These are phyloP conservation scores for Sebastes itinus DNA, from an alignment of 2,797 vertebrate species.

Conservation along the genomic window DNA sequence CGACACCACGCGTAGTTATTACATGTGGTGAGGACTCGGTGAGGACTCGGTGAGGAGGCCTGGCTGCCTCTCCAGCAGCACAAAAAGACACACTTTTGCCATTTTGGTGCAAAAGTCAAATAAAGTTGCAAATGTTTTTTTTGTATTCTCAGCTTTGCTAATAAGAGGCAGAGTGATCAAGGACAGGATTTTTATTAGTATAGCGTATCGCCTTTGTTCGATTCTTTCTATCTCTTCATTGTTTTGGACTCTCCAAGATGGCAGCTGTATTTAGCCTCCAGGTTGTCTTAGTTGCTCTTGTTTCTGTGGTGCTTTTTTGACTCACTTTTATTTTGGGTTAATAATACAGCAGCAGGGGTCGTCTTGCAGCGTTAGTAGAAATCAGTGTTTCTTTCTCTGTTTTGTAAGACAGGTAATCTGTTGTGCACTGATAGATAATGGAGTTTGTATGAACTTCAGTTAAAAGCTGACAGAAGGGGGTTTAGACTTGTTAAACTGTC, in stretches of 20 bases:
- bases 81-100: slow-evolving; percentile 93
- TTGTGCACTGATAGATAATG: slow-evolving; percentile 82
- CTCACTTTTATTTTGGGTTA: slow-evolving; percentile 74
- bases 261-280: slow-evolving; percentile 89
- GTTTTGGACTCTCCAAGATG: slow-evolving; percentile 74
- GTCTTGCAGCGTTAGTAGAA: slow-evolving; percentile 78
- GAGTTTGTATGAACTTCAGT: slow-evolving; percentile 81
- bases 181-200: slow-evolving; percentile 92
- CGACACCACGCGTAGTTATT: slow-evolving; percentile 98
- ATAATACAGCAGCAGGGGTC: slow-evolving; percentile 71
- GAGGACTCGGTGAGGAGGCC: slow-evolving; percentile 76
- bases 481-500: slow-evolving; percentile 85
- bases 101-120: slow-evolving; percentile 92
- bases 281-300: slow-evolving; percentile 83
- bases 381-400: slow-evolving; percentile 75
- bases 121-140: slow-evolving; percentile 78
- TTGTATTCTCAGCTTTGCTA: slow-evolving; percentile 94
- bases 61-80: slow-evolving; percentile 81
- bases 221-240: slow-evolving; percentile 64
- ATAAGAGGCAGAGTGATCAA: slow-evolving; percentile 84
- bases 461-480: slow-evolving; percentile 79
- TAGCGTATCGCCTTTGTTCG: slow-evolving; percentile 90
- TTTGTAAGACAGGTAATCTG: slow-evolving; percentile 81
- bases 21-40: slow-evolving; percentile 96
- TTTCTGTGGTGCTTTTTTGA: slow-evolving; percentile 82